These are phyloP conservation scores for Drosophila sproati DNA, from an alignment of 1,140 invertebrate species.

Conservation along the genomic window DNA sequence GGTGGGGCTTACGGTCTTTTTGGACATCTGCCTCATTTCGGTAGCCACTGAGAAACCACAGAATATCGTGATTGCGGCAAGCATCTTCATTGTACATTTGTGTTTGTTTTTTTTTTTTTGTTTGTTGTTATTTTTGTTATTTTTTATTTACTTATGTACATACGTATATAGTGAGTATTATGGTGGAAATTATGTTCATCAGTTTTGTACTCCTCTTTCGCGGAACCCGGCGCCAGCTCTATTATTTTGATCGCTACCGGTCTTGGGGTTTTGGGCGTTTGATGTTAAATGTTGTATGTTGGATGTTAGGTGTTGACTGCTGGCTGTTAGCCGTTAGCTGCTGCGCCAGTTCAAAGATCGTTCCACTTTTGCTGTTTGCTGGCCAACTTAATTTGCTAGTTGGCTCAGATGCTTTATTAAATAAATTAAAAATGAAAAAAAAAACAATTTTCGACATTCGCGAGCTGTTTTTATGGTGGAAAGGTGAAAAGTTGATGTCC, in stretches of 20 bases:
- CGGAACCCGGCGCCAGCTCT: background rate
- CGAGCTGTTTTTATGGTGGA: constrained; percentile 9
- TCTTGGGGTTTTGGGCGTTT: constrained; percentile 44
- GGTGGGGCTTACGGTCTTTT: constrained; percentile 48
- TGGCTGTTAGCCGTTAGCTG: constrained; percentile 14
- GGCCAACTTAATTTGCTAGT: constrained; percentile 25
- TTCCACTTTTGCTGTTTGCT: constrained; percentile 42
- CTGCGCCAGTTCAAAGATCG: constrained; percentile 56
- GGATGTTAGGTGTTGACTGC: background rate
- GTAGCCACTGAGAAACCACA: constrained; percentile 44
- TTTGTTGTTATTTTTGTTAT: background rate
- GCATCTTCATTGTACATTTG: constrained; percentile 21
- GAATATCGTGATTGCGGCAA: constrained; percentile 38
- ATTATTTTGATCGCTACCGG: constrained; percentile 65
- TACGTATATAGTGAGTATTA: constrained; percentile 9
- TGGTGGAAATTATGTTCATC: constrained; percentile 24
- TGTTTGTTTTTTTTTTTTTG: constrained; percentile 1
- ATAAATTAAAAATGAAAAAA: constrained; percentile 11
- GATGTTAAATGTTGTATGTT: constrained; percentile 2
- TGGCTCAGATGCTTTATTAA: constrained; percentile 37
- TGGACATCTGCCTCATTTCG: constrained; percentile 24
- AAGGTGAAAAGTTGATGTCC: constrained; percentile 40
- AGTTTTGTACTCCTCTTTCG: constrained; percentile 1
- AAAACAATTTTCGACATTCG: constrained; percentile 10
- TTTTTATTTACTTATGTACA: background rate